A percentile compares a stretch with the other conserved stretches of the same genome.
Evolutionary conservation across 2,888 invertebrate genomes (phyloP).

Genomic region (Zonitis immaculata): DNA sequence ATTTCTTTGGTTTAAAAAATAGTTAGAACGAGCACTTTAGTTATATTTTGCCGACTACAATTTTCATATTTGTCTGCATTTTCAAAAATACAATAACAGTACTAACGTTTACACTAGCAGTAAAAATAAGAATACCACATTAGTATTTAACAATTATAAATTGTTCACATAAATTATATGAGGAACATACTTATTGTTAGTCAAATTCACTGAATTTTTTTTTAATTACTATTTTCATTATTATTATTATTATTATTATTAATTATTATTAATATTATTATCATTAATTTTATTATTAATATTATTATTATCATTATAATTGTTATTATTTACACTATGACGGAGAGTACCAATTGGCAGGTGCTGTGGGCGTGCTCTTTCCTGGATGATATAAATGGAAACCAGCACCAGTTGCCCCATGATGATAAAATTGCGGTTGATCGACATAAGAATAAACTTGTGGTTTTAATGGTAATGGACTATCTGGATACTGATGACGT

Average conservation of each 20-base stretch:
- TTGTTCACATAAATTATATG: conserved; percentile 30
- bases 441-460: conserved; percentile 80
- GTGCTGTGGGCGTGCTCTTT: conserved; percentile 52
- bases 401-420: conserved; percentile 54
- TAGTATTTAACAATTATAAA: conserved; percentile 31
- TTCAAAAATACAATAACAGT: conserved; percentile 32
- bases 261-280: not conserved
- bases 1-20: conserved; percentile 43
- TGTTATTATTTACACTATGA: conserved; percentile 42
- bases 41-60: conserved; percentile 32
- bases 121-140: conserved; percentile 33
- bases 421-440: conserved; percentile 83
- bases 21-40: conserved; percentile 36
- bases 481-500: conserved; percentile 59
- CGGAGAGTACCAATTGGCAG: conserved; percentile 49
- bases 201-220: conserved; percentile 21
- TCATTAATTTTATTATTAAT: not conserved
- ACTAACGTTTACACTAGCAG: conserved; percentile 33
- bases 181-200: conserved; percentile 25
- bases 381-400: conserved; percentile 85
- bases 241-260: conserved; percentile 7
- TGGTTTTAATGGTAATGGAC: conserved; percentile 78
- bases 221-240: not conserved
- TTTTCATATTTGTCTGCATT: conserved; percentile 23
- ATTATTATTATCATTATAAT: not conserved